phyloP scores from a whole-genome alignment of 2,113 vertebrate genomes.

The Rattus rattus region DNA sequence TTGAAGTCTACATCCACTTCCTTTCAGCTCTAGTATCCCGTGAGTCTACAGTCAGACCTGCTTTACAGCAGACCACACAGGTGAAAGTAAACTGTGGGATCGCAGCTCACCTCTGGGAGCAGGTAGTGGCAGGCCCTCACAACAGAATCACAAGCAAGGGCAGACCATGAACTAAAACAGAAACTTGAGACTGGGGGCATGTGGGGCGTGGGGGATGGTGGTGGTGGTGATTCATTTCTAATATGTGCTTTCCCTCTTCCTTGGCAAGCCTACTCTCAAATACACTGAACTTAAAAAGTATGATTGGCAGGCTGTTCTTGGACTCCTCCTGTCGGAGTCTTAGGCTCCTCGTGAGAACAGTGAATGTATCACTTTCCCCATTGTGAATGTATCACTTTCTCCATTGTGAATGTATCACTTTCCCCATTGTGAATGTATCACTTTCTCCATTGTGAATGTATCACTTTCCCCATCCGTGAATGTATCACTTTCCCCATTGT shows the following conservation, averaged over 20 bases:
- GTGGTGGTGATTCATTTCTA: slow-evolving; percentile 32
- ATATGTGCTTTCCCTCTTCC: slow-evolving; percentile 45
- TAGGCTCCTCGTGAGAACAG: neutral
- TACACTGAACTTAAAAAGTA: neutral
- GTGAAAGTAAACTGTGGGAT: neutral
- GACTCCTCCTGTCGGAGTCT: neutral
- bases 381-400: no score
- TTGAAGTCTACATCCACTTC: neutral
- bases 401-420: no score
- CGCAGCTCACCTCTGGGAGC: neutral
- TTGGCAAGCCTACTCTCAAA: slow-evolving; percentile 40
- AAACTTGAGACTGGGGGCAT: neutral
- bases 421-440: no score
- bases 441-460: no score
- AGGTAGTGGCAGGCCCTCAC: neutral
- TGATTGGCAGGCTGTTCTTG: neutral
- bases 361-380: neutral
- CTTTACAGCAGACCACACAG: neutral
- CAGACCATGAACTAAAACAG: neutral
- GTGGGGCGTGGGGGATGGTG: no score
- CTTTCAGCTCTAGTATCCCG: neutral
- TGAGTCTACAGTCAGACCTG: neutral
- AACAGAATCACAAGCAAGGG: neutral
- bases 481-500: neutral
- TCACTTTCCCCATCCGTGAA: no score